Base-by-base conservation (phyloP, 2,797 vertebrate genomes). In the Brotula barbata region DNA sequence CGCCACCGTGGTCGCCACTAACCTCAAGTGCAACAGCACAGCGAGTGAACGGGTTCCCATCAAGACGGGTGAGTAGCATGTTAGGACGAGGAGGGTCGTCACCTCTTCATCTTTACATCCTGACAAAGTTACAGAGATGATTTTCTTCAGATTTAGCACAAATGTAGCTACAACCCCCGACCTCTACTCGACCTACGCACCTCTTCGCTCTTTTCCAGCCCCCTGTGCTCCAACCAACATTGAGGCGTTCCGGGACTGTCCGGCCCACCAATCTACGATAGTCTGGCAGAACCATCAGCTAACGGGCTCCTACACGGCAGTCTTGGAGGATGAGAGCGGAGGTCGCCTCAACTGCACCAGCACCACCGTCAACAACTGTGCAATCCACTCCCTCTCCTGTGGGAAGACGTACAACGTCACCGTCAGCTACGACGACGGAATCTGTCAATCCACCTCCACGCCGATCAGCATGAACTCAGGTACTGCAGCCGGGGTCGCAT, bases 61-160 rank as follows among this genome's bases (percentile, higher is more conserved):
- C 8, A 51, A 40, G 39, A 90, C 90, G 68, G 90, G 93, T 93
- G 64, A 3, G n/a, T n/a, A n/a, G n/a, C n/a, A n/a, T n/a, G n/a
- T n/a, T n/a, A n/a, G n/a, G n/a, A n/a, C n/a, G 79, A 31, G 15
- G 67, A 0, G 19, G 13, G 11, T 33, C 31, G 11, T 33, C 31
- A 33, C 11, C 31, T 11, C 6, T 33, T 11, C 31, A 33, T 33
- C 31, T 33, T 6, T 33, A 6, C 31, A 33, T 33, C n/a, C n/a
- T n/a, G n/a, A n/a, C n/a, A n/a, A n/a, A n/a, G n/a, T n/a, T n/a
- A n/a, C n/a, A n/a, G n/a, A n/a, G n/a, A n/a, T n/a, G n/a, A n/a
- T n/a, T n/a, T n/a, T n/a, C n/a, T n/a, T n/a, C n/a, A n/a, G n/a
- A n/a, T n/a, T n/a, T n/a, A n/a, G n/a, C n/a, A n/a, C n/a, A n/a